Percentiles rank a stretch among this genome's conserved stretches.
These are phyloP conservation scores for Brachyopa scutellaris DNA, from an alignment of 2,888 invertebrate genomes.

Conservation along the genomic window DNA sequence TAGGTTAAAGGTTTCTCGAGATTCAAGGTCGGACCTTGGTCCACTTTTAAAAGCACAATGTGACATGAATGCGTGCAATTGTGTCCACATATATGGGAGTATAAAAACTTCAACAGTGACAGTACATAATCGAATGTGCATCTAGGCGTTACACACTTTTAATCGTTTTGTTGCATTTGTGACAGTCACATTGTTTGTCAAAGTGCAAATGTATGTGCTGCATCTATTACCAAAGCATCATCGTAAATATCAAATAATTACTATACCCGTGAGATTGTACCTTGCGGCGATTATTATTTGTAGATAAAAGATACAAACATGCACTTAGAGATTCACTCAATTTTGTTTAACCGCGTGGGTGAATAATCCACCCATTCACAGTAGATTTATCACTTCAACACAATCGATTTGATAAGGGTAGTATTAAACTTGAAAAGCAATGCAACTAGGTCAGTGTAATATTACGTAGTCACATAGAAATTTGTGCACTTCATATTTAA, in stretches of 20 bases:
- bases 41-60: constrained; percentile 9
- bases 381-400: too few species aligned
- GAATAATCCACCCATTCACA: constrained; percentile 1
- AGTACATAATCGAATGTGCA: not conserved
- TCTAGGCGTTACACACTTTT: not conserved
- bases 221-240: not conserved
- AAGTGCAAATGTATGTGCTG: not conserved
- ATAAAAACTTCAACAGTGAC: not conserved
- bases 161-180: not conserved
- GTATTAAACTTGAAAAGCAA: not conserved
- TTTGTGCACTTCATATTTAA: too few species aligned
- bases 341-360: constrained; percentile 1
- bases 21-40: constrained; percentile 50
- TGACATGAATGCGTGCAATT: constrained; percentile 25
- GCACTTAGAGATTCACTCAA: constrained; percentile 25
- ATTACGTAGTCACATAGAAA: too few species aligned
- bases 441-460: constrained; percentile 26
- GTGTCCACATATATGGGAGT: not conserved
- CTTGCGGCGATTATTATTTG: too few species aligned
- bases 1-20: constrained; percentile 23
- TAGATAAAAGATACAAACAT: not conserved
- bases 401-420: too few species aligned
- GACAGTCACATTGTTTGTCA: not conserved
- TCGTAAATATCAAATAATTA: too few species aligned
- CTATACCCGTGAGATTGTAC: too few species aligned